Conservation (phyloP, 2,888 invertebrate genomes). For the Ceramica pisi region DNA sequence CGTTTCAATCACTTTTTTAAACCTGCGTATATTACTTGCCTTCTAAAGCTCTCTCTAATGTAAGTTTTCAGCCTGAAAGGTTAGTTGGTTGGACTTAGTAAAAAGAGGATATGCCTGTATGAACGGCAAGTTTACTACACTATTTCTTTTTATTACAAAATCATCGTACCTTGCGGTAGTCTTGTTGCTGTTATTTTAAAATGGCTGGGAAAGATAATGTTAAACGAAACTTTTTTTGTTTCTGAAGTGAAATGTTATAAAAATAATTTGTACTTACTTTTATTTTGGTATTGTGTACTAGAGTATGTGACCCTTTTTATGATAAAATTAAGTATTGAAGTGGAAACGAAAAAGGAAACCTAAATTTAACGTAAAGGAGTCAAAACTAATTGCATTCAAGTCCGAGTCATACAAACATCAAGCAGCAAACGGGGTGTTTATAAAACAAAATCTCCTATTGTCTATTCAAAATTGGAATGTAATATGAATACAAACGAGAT, state of each 20-base stretch:
- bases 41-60: conserved; percentile 45
- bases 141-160: conserved; percentile 60
- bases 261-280: neutral
- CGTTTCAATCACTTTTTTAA: conserved; percentile 51
- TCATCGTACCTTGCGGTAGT: conserved; percentile 42
- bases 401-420: conserved; percentile 10
- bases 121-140: conserved; percentile 45
- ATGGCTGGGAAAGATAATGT: conserved; percentile 26
- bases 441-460: conserved; percentile 60
- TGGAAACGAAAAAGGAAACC: neutral
- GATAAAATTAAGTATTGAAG: neutral
- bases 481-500: conserved; percentile 80
- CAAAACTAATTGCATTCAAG: conserved; percentile 4
- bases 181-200: conserved; percentile 34
- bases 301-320: neutral
- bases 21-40: conserved; percentile 28
- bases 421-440: conserved; percentile 29
- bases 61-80: conserved; percentile 52
- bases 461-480: conserved; percentile 68
- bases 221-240: conserved; percentile 36
- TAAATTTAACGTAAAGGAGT: neutral
- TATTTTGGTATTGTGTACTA: neutral
- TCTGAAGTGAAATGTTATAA: conserved; percentile 13
- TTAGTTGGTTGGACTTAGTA: conserved; percentile 34
- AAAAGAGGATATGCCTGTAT: conserved; percentile 52